Evolutionary conservation across 2,113 vertebrate genomes (phyloP), one percentile per base, ranked within the genome.

Genomic region (Poecilia latipinna): DNA sequence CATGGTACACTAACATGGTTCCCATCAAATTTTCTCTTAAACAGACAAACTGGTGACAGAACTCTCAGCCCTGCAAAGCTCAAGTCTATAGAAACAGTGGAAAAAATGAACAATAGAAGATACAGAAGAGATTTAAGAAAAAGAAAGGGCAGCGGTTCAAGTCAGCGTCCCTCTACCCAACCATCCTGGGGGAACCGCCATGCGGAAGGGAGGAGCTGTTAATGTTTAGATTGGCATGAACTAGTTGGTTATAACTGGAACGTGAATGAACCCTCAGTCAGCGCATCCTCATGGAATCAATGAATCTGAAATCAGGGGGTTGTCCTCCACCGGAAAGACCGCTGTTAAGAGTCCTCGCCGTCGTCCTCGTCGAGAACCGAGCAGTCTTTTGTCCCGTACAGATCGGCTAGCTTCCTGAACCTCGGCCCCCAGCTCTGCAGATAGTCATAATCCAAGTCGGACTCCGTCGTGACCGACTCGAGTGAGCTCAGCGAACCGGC

Each of bases 371-470:
- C 90, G 1, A 89, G 44, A 61, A 86, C 13, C 69, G 69, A 84
- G 95, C 96, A 96, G 95, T 99, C 97, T 98, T 98, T 99, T 95
- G 97, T 97, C 93, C 97, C 98, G 73, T 99, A 99, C 87, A 99
- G 96, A 94, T 99, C 98, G 39, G 98, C 98, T 93, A 99, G 95
- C 96, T 96, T 98, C 96, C 96, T 99, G 95, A 99, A 99, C 65
- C 98, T 95, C 66, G 98, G 98, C 91, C 98, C 98, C 98, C 98
- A 99, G 28, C 97, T 98, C 93, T 99, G 97, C 95, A 99, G 97
- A 95, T 99, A 99, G 94, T 99, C 98, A 69, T 99, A 99, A 95
- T 99, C 97, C 95, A 99, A 96, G 92, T 99, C 98, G 15, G 97
- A 98, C 93, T 99, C 98, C 70, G 97, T 99, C 15, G 97, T 99